Percentiles rank a stretch among this genome's conserved stretches.
Conservation (phyloP, 2,113 vertebrate species). For the Albula glossodonta region DNA sequence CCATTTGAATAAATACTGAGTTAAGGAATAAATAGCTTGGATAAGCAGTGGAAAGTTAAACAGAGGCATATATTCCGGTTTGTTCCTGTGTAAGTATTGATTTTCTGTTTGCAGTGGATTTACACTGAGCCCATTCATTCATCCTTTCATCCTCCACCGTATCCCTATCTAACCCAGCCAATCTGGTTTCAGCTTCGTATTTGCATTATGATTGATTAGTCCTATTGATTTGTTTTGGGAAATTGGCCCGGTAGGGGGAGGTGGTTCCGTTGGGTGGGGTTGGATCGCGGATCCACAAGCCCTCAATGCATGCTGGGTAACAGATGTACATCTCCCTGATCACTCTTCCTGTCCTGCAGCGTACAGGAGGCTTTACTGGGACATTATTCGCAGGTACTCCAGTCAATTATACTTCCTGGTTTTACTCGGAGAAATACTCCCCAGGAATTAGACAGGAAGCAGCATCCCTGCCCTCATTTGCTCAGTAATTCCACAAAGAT, state of each 20-base stretch:
- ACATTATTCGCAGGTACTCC: no score
- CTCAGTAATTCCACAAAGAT: no score
- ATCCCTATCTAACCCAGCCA: conserved; percentile 8
- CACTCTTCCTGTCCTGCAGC: conserved; percentile 20
- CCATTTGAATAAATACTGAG: background rate
- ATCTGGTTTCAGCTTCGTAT: conserved; percentile 26
- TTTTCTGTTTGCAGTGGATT: background rate
- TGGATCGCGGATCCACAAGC: background rate
- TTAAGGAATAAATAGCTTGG: background rate
- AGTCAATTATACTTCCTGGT: no score
- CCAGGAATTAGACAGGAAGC: no score
- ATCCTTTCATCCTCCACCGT: background rate
- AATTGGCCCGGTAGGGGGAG: conserved; percentile 19
- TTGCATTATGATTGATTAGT: conserved; percentile 46
- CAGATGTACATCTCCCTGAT: conserved; percentile 32
- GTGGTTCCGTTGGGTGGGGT: no score
- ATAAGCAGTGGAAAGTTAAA: background rate
- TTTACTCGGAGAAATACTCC: no score
- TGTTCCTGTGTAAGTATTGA: background rate
- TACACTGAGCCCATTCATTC: conserved; percentile 21
- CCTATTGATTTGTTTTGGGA: conserved; percentile 42
- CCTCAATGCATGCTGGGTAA: conserved; percentile 51
- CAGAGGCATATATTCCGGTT: background rate
- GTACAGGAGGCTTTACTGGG: background rate
- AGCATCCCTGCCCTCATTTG: no score